Conservation (phyloP, 2,888 invertebrate genomes). For the Tenthredo notha region DNA sequence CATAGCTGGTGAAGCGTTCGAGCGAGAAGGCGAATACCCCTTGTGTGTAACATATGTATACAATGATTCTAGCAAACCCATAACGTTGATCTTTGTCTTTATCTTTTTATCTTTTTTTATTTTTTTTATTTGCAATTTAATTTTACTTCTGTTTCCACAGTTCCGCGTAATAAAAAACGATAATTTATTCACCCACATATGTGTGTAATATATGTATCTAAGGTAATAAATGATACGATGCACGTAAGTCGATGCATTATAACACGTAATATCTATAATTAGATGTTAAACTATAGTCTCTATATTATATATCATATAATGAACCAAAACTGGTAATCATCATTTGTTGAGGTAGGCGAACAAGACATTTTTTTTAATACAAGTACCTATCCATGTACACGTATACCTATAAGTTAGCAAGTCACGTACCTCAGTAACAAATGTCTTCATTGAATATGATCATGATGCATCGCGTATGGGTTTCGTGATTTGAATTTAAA, state of each 20-base stretch:
- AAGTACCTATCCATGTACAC: neutral
- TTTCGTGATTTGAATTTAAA: neutral
- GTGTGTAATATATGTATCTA: too few species aligned
- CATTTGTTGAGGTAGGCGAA: slow-evolving; percentile 17
- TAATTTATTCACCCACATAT: neutral
- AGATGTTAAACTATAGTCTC: neutral
- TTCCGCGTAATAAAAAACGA: neutral
- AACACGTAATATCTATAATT: slow-evolving; percentile 3
- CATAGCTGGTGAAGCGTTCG: slow-evolving; percentile 20
- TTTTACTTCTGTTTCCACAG: neutral
- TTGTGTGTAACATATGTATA: neutral
- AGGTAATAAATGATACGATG: neutral
- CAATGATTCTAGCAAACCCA: neutral
- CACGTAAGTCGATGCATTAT: neutral
- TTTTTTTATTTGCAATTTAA: neutral
- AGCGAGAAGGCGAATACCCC: slow-evolving; percentile 46
- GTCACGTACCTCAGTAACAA: neutral
- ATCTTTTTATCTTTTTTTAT: neutral
- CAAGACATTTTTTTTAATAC: neutral
- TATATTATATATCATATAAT: neutral
- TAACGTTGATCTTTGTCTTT: neutral
- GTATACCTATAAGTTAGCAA: neutral
- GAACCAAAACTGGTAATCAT: neutral
- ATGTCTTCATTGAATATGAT: neutral
- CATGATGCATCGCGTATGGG: neutral